These are phyloP conservation scores for Phyllostomus hastatus DNA, from an alignment of 2,113 vertebrate genomes.

Conservation along the genomic window DNA sequence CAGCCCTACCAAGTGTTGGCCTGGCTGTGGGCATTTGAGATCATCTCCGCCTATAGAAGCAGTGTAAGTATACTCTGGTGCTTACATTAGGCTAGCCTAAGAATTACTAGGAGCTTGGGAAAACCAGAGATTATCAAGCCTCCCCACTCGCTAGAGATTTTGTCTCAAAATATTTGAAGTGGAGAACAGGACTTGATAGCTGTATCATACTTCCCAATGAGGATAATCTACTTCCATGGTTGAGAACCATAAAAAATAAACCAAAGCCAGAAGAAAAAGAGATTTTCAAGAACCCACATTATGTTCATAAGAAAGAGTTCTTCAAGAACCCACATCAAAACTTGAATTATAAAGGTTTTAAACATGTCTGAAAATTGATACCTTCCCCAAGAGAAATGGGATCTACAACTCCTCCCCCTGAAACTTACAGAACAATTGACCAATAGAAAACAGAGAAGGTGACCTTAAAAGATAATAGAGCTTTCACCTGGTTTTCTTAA, in stretches of 20 bases:
- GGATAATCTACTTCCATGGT: not conserved
- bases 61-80: not conserved
- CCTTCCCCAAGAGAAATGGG: not conserved
- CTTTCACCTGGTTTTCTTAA: not conserved
- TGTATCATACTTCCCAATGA: not conserved
- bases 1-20: not conserved
- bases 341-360: not conserved
- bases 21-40: not conserved
- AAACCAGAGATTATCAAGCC: not conserved
- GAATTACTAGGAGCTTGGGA: not conserved
- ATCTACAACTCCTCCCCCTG: not conserved
- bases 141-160: not conserved
- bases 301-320: not conserved
- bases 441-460: not conserved
- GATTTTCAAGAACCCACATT: not conserved
- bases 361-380: slow-evolving; percentile 1
- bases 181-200: not conserved
- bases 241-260: not conserved
- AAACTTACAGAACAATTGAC: not conserved
- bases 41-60: not conserved
- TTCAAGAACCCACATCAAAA: not conserved
- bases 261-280: not conserved
- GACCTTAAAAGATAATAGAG: not conserved
- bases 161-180: not conserved
- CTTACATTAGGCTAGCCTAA: not conserved